Percentiles rank a stretch among this genome's conserved stretches.
Evolutionary conservation across 2,113 vertebrate genomes (phyloP).

Genomic region (Galbula dea): DNA sequence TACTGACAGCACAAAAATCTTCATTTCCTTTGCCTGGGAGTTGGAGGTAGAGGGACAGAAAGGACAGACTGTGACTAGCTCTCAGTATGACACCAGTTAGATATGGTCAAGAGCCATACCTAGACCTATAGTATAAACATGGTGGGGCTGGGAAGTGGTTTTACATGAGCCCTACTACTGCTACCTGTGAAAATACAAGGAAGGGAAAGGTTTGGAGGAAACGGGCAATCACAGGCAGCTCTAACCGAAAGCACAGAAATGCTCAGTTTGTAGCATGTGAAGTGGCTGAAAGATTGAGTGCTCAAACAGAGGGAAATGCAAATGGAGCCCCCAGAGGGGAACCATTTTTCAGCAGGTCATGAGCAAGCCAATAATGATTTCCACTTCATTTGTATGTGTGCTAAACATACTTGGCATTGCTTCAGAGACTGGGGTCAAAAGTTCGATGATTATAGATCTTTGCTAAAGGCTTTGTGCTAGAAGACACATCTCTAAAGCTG

Average conservation of each 20-base stretch:
- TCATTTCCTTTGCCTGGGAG: not conserved
- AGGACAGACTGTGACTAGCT: not conserved
- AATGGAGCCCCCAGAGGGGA: not conserved
- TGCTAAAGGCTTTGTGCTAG: slow-evolving; percentile 22
- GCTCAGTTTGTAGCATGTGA: not conserved
- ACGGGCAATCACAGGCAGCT: not conserved
- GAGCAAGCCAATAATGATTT: slow-evolving; percentile 57
- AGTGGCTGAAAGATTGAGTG: not conserved
- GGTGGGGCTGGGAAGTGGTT: not conserved
- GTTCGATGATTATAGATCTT: slow-evolving; percentile 44
- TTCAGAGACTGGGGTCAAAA: slow-evolving; percentile 51
- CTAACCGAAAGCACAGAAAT: not conserved
- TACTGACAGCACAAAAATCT: not conserved
- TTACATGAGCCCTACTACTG: not conserved
- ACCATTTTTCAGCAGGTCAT: slow-evolving; percentile 53
- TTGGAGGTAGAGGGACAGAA: not conserved
- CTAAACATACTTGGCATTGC: slow-evolving; percentile 52
- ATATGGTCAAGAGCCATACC: not conserved
- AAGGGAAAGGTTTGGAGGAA: not conserved
- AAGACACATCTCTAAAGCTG: not conserved
- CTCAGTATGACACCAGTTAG: not conserved
- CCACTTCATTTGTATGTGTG: slow-evolving; percentile 45
- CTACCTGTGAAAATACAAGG: not conserved
- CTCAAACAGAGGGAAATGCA: slow-evolving; percentile 9
- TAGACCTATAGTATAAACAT: not conserved